Conservation (phyloP, 2,888 invertebrate species). For the Euspilapteryx auroguttella region DNA sequence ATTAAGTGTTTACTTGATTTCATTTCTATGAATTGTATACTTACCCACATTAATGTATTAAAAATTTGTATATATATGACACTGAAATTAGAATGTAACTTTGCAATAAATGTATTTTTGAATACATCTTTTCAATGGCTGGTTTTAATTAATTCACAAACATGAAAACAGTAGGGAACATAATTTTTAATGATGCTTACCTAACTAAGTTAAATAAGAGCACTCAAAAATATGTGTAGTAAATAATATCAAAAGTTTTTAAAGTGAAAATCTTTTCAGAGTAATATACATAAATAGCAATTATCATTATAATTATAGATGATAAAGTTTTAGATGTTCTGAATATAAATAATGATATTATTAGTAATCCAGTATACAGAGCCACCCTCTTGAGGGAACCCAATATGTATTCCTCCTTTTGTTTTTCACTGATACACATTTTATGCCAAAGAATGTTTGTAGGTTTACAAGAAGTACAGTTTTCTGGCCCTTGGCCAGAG, state of each 20-base stretch:
- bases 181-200: too few relatives aligned
- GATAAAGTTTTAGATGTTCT: constrained; percentile 18
- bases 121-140: constrained; percentile 58
- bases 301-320: constrained; percentile 18
- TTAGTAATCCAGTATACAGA: constrained; percentile 23
- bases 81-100: constrained; percentile 50
- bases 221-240: too few relatives aligned
- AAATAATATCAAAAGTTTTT: constrained; percentile 17
- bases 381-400: constrained; percentile 17
- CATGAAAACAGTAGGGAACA: too few relatives aligned
- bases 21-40: constrained; percentile 13
- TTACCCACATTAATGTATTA: constrained; percentile 32
- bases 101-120: constrained; percentile 61
- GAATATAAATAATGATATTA: constrained; percentile 20
- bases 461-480: constrained; percentile 76
- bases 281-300: constrained; percentile 24
- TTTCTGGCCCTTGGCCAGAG: constrained; percentile 80
- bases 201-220: too few relatives aligned
- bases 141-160: too few relatives aligned
- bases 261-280: constrained; percentile 19
- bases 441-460: constrained; percentile 23
- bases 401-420: constrained; percentile 19
- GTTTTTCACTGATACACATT: constrained; percentile 24
- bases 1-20: constrained; percentile 16
- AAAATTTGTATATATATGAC: constrained; percentile 54